Base-by-base conservation (phyloP, 2,113 vertebrate genomes). In the Pleuronectes platessa region DNA sequence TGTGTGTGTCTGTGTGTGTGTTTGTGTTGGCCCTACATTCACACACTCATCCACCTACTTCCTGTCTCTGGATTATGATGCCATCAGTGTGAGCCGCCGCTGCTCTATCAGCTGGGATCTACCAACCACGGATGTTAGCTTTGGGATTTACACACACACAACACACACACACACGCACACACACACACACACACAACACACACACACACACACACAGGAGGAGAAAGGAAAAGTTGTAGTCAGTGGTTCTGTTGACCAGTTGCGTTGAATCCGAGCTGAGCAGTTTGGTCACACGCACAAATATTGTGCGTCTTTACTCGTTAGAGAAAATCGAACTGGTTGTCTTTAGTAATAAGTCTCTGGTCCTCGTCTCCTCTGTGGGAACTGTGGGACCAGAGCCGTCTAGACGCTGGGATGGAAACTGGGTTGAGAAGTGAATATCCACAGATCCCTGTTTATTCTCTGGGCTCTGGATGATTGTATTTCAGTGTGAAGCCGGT, bases 61-160 rank as follows among this genome's bases (percentile, higher is more conserved):
- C 88, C 88, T 85, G 88, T 83, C 83, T 73, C 78, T 78, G 86
- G 86, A 85, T 88, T 86, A 80, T 86, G 86, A 88, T 86, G 71
- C 73, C 76, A 76, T 88, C 78, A 84, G 60, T 47, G 66, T 0
- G 37, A 77, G 73, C 83, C 18, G 2, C 83, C 11, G 40, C 40
- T 69, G 70, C 76, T 53, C 70, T 80, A 78, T 88, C 86, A 81
- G 83, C 66, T 80, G 76, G 65, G 68, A 86, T 87, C 82, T 83
- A 74, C 68, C 60, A 75, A 51, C 81, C 59, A 75, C 62, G 81
- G 81, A 87, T 83, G 86, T 88, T 86, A 75, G 74, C 71, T 86
- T 90, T 83, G 74, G 81, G 77, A 83, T 85, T 85, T 85, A 66
- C 35, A 61, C 60, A 56, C 24, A 69, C 61, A 61, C 66, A 76